These are phyloP conservation scores for Strongylocentrotus purpuratus DNA, from an alignment of 35 echinoderm and acorn worm species.

Conservation along the genomic window DNA sequence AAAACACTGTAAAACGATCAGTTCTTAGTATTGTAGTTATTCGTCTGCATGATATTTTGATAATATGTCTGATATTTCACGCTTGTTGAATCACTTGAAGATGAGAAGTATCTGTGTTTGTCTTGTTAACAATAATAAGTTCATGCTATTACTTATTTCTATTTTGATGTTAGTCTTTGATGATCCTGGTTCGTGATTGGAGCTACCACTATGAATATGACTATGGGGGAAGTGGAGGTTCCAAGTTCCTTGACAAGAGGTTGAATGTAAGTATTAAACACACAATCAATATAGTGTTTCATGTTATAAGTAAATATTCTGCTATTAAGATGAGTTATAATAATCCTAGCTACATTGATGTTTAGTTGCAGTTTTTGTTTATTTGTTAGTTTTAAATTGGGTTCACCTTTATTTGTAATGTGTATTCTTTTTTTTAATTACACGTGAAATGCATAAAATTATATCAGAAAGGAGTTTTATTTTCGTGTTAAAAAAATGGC, in stretches of 20 bases:
- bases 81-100: too few species aligned
- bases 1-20: too few species aligned
- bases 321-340: not conserved
- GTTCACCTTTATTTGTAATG: too few species aligned
- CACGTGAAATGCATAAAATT: too few species aligned
- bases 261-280: constrained; percentile 71
- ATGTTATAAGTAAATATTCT: not conserved
- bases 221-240: constrained; percentile 79
- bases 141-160: not conserved
- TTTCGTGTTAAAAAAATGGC: too few species aligned
- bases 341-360: too few species aligned
- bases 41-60: too few species aligned
- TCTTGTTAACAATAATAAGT: not conserved
- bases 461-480: too few species aligned
- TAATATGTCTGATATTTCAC: too few species aligned
- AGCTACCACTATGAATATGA: constrained; percentile 96
- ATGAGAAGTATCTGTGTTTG: not conserved
- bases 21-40: too few species aligned
- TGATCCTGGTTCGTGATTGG: constrained; percentile 97
- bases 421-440: constrained; percentile 36
- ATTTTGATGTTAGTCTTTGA: constrained; percentile 68
- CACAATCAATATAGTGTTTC: not conserved
- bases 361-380: too few species aligned
- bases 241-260: constrained; percentile 69
- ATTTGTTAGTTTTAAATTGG: too few species aligned